Evolutionary conservation across 2,113 vertebrate genomes (phyloP).

Genomic region (Athene noctua): DNA sequence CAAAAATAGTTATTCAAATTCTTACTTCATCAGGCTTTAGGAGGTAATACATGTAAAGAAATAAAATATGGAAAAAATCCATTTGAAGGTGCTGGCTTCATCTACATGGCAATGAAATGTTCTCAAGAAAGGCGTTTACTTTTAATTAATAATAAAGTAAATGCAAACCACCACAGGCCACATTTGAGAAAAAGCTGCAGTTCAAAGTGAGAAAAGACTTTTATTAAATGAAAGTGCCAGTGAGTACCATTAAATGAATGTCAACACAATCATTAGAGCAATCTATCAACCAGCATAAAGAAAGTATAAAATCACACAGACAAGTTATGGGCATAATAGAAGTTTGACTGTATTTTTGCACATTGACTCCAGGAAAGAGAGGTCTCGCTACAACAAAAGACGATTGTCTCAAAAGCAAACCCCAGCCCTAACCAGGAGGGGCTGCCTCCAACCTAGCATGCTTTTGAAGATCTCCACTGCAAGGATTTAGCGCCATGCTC

Average conservation of each 20-base stretch:
- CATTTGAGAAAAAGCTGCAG: constrained; percentile 14
- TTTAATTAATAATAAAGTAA: constrained; percentile 54
- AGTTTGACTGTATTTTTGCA: neutral
- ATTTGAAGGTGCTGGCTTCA: constrained; percentile 40
- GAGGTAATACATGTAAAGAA: constrained; percentile 28
- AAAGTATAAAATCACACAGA: constrained; percentile 5
- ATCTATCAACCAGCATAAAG: constrained; percentile 2
- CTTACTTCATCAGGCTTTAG: constrained; percentile 53
- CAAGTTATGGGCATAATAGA: neutral
- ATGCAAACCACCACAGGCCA: constrained; percentile 53
- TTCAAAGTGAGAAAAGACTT: constrained; percentile 56
- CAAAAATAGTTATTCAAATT: constrained; percentile 63
- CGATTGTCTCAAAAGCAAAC: neutral
- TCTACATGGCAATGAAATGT: constrained; percentile 43
- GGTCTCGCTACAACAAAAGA: neutral
- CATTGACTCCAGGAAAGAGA: neutral
- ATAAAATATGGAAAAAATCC: neutral
- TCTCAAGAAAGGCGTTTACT: constrained; percentile 38
- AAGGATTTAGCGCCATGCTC: neutral
- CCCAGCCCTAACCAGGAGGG: neutral
- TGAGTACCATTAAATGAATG: neutral
- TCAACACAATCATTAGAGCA: constrained; percentile 7
- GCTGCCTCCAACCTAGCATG: neutral
- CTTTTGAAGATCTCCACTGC: neutral
- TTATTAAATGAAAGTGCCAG: constrained; percentile 22